Evolutionary conservation across 2,113 vertebrate species (phyloP), one percentile per base, ranked within the genome.

Genomic region (Misgurnus anguillicaudatus): DNA sequence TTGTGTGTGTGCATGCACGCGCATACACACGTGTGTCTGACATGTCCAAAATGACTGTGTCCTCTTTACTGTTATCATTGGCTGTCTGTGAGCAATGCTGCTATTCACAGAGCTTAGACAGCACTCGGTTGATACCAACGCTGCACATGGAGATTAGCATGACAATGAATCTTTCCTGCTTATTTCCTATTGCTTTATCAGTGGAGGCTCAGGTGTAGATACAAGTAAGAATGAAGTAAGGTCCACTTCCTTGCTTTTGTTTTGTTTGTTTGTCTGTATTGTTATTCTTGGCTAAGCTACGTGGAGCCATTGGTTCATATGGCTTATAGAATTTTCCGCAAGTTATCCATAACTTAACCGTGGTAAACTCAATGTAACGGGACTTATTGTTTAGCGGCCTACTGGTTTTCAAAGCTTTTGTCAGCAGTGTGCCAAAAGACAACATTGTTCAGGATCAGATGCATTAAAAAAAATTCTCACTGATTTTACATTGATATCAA

Each of bases 51-150:
- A 74, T 85, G 86, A 87, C 87, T 76, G 48, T 60, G 82, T 84
- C 81, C 60, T 75, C 82, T 88, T 86, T 83, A 77, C 77, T n/a
- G 45, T 83, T 92, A 91, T 92, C 91, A 88, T 10, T 66, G 77
- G 77, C 17, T 63, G 70, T 75, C 78, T 81, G 76, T 88, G 89
- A 88, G 87, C 85, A 90, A 91, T 88, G 88, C 53, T 39, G 84
- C 87, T 92, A 91, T 92, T 90, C 85, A 86, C 86, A 77, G 90
- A 84, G 41, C 80, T 62, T 81, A 86, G 87, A n/a, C n/a, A 82
- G 86, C 85, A 82, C 82, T 90, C 62, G 80, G 87, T 87, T 86
- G 90, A 89, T 92, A 91, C 84, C 75, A 75, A 84, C 82, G 87
- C 84, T 73, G 83, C 64, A 80, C 83, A 47, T 39, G 41, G 41